A percentile compares a stretch with the other conserved stretches of the same genome.
These are phyloP conservation scores for Luscinia megarhynchos DNA, from an alignment of 2,797 vertebrate genomes.

Conservation along the genomic window DNA sequence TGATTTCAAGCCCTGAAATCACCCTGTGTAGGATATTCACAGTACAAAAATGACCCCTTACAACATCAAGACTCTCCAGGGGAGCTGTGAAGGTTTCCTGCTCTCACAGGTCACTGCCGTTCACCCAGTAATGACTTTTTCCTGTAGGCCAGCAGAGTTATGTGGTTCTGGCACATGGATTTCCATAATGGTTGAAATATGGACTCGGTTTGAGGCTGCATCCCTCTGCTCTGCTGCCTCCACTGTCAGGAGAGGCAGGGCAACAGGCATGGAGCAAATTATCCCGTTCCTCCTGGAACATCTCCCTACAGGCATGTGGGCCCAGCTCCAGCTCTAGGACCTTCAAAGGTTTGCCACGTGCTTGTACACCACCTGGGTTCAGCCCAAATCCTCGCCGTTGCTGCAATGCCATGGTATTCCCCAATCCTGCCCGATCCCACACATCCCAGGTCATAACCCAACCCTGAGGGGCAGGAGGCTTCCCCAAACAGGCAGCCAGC, in stretches of 20 bases:
- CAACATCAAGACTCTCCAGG: background rate
- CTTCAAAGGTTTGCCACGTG: background rate
- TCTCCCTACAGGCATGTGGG: background rate
- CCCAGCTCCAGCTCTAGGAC: background rate
- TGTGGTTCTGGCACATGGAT: accelerated
- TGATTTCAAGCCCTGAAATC: background rate
- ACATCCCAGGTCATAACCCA: background rate
- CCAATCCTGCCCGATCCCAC: background rate
- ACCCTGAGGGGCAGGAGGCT: background rate
- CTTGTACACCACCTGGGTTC: background rate
- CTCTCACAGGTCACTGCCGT: background rate
- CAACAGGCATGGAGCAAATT: background rate
- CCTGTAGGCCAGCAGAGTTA: accelerated
- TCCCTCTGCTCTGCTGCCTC: background rate
- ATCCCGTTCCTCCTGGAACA: accelerated
- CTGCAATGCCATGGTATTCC: background rate
- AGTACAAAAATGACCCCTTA: background rate
- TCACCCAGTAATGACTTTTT: background rate
- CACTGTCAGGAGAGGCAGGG: background rate
- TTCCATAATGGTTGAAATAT: background rate
- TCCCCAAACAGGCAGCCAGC: background rate
- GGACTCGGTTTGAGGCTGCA: background rate
- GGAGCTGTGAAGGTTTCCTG: background rate
- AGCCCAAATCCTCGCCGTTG: background rate
- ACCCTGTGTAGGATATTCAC: background rate